Evolutionary conservation across 2,113 vertebrate species (phyloP), one percentile per base, ranked within the genome.

Genomic region (Rattus rattus): DNA sequence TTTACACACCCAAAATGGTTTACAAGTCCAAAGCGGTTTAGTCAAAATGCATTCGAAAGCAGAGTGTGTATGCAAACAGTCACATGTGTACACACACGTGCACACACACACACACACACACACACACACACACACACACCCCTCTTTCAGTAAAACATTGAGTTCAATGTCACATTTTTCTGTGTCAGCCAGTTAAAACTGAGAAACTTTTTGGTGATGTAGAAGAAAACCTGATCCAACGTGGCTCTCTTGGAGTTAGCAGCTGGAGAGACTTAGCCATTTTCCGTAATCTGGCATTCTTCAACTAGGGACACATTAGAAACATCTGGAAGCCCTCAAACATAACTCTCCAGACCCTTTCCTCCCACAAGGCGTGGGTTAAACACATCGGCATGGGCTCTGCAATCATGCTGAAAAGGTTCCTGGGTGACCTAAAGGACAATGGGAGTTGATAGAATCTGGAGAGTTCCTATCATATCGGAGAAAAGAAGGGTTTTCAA

Each of bases 121-220:
- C 61, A 63, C 22, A 63, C 28, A 30, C 65, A 67, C 65, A 67
- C 28, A 67, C 11, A 69, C 28, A 69, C 65, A 33, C 12, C 33
- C 6, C 72, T 30, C 26, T 92, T 79, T 61, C 9, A 30, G 24
- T 83, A 87, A 75, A 90, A 84, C 59, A 16, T 12, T 83, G 54
- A 92, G 49, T 83, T 24, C 36, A 91, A 11, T 1, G 61, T 94
- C 54, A 88, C 28, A 79, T 80, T 94, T 79, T 91, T 93, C 24
- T 33, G 17, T 88, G n/a, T 92, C 80, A 97, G 67, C 8, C 39
- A 73, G 33, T 83, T 89, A 89, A 93, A 93, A 93, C 91, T 89
- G 20, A 72, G 69, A 96, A 61, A 52, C 59, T 94, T 94, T 39
- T 28, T 9, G 77, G 24, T 76, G 39, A 65, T 26, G 26, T 75